These are phyloP conservation scores for Lissocephala sabroskyi DNA, from an alignment of 2,888 invertebrate species.

Conservation along the genomic window DNA sequence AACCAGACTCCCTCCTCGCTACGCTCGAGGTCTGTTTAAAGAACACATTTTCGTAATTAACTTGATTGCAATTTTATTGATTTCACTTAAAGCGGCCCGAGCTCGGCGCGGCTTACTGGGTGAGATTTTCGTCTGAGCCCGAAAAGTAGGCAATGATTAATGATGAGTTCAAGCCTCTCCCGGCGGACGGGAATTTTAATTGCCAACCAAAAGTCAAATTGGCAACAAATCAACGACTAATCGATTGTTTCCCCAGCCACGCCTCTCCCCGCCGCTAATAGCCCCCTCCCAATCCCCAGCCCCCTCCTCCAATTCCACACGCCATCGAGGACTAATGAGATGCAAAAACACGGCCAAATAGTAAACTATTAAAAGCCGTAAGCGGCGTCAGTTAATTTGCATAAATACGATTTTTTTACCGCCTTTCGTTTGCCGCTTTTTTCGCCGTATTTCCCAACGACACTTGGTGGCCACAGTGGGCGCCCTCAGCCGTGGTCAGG, in stretches of 20 bases:
- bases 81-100: constrained; percentile 19
- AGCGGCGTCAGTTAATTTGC: constrained; percentile 44
- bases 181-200: neutral
- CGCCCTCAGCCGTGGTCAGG: no score
- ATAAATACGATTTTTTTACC: constrained; percentile 35
- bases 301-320: no score
- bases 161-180: neutral
- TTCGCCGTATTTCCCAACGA: no score
- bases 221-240: neutral
- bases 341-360: constrained; percentile 12
- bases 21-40: constrained; percentile 17
- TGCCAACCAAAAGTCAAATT: neutral
- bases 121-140: constrained; percentile 6
- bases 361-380: constrained; percentile 36
- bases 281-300: neutral
- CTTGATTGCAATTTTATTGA: constrained; percentile 56
- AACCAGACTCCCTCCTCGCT: neutral
- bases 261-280: neutral
- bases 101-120: neutral
- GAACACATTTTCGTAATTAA: constrained; percentile 41
- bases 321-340: constrained; percentile 5
- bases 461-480: no score
- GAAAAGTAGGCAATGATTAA: constrained; percentile 11
- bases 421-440: constrained; percentile 9
- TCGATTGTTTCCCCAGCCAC: constrained; percentile 3